Percentiles rank a stretch among this genome's conserved stretches.
Evolutionary conservation across 2,797 vertebrate species (phyloP).

Genomic region (Linurgus olivaceus): DNA sequence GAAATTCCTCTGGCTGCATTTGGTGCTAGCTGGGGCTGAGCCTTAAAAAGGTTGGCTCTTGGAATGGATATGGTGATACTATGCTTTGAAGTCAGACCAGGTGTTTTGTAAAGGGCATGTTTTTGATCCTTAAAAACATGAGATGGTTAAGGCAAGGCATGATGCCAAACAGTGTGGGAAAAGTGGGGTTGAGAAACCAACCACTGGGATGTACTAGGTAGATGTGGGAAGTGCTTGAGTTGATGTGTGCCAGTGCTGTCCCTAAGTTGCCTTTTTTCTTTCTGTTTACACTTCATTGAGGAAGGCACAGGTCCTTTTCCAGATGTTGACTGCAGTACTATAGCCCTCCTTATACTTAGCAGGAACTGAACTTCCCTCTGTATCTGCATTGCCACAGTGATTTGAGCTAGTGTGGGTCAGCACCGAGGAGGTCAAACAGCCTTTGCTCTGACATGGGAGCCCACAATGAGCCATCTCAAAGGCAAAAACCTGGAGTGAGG

Average conservation of each 20-base stretch:
- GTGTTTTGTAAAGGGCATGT: neutral
- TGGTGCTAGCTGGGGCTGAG: neutral
- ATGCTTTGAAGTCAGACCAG: neutral
- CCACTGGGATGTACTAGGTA: fast-evolving
- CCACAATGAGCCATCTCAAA: neutral
- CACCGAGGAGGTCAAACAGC: neutral
- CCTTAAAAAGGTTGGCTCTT: neutral
- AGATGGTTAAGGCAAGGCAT: neutral
- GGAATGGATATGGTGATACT: neutral
- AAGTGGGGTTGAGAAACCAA: neutral
- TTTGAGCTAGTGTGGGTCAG: neutral
- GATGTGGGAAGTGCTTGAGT: neutral
- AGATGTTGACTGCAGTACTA: neutral
- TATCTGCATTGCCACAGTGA: neutral
- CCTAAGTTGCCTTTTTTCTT: neutral
- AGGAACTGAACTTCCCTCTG: neutral
- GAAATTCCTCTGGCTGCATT: neutral
- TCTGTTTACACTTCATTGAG: neutral
- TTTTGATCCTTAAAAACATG: neutral
- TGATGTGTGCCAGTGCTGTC: neutral
- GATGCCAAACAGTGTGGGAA: neutral
- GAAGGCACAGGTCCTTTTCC: neutral
- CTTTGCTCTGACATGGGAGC: neutral
- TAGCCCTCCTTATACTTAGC: neutral
- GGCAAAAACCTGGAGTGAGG: neutral